These are phyloP conservation scores for Parnassius glacialis DNA, from an alignment of 2,888 invertebrate species.

Conservation along the genomic window DNA sequence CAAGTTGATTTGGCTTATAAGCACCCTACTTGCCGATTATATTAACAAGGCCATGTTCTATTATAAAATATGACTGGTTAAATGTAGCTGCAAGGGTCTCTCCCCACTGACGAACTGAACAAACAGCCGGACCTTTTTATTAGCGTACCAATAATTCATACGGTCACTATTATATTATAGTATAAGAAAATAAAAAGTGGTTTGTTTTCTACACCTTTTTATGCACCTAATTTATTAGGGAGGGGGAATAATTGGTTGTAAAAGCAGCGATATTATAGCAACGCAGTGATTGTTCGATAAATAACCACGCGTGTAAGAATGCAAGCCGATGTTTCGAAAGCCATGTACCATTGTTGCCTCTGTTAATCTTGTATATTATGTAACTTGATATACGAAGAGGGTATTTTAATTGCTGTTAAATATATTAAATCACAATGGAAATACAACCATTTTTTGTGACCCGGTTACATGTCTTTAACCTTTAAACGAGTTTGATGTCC, in stretches of 20 bases:
- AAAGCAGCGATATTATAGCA: slow-evolving; percentile 15
- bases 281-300: slow-evolving; percentile 42
- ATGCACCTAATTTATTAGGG: too few species aligned
- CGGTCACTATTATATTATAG: neutral
- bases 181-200: neutral
- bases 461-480: neutral
- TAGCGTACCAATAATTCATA: slow-evolving; percentile 1
- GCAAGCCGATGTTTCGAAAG: slow-evolving; percentile 58
- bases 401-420: slow-evolving; percentile 18
- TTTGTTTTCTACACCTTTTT: too few species aligned
- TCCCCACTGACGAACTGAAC: slow-evolving; percentile 14
- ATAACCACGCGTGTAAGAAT: slow-evolving; percentile 62
- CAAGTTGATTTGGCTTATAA: slow-evolving; percentile 7
- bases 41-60: slow-evolving; percentile 39
- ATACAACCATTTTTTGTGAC: neutral
- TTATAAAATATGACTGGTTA: slow-evolving; percentile 36
- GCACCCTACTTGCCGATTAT: slow-evolving; percentile 33
- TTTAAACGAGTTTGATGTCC: too few species aligned
- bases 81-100: slow-evolving; percentile 34
- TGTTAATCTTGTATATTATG: slow-evolving; percentile 29
- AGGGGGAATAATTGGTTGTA: too few species aligned
- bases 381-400: slow-evolving; percentile 10
- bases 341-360: slow-evolving; percentile 40
- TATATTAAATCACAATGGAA: neutral
- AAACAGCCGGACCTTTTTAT: slow-evolving; percentile 20